Evolutionary conservation across 2,888 invertebrate species (phyloP).

Genomic region (Punctoribates punctum): DNA sequence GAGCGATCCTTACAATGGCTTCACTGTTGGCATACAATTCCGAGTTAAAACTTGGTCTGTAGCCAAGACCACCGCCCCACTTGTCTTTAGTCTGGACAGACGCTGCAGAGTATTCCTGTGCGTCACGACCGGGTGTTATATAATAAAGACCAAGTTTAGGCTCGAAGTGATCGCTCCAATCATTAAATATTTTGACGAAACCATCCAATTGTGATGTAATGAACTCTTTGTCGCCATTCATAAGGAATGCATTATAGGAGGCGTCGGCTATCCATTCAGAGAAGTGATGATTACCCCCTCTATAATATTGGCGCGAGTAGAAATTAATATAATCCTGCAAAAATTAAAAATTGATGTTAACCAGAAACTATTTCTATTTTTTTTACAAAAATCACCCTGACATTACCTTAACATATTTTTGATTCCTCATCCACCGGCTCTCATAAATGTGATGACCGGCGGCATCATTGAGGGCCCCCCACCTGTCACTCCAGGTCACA

Average conservation of each 20-base stretch:
- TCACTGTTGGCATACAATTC: slow-evolving; percentile 9
- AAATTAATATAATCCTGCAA: slow-evolving; percentile 9
- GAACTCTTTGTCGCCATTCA: slow-evolving; percentile 17
- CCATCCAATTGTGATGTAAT: slow-evolving; percentile 15
- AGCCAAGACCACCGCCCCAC: background rate
- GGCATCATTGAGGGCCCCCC: background rate
- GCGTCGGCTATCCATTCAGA: slow-evolving; percentile 8
- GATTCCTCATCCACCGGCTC: background rate
- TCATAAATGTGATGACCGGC: slow-evolving; percentile 13
- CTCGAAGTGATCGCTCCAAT: slow-evolving; percentile 9
- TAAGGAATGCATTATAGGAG: background rate
- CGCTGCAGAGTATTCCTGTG: slow-evolving; percentile 10
- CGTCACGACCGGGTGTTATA: background rate
- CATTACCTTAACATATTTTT: background rate
- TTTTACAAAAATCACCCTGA: too few relatives aligned
- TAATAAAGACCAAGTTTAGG: slow-evolving; percentile 2
- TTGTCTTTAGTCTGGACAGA: slow-evolving; percentile 10
- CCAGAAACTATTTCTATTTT: too few relatives aligned
- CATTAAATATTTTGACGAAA: background rate
- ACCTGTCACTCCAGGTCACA: too few relatives aligned
- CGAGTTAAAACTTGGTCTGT: slow-evolving; percentile 15
- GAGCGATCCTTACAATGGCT: background rate
- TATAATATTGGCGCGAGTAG: background rate
- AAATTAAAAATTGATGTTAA: too few relatives aligned
- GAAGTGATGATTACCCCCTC: background rate